Conservation (phyloP, 2,888 invertebrate species). For the Villa cingulata region DNA sequence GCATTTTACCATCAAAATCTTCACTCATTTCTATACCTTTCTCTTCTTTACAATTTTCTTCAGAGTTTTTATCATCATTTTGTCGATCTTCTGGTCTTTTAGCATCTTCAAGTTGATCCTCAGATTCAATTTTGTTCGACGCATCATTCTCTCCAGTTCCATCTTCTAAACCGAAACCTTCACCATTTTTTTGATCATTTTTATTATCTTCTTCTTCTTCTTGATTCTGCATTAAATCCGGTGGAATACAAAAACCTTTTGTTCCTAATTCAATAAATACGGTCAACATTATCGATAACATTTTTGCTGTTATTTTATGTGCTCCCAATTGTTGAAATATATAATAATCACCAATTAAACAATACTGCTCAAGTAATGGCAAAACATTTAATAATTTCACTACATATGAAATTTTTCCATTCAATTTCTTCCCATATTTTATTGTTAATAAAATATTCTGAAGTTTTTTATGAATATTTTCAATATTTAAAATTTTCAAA, state of each 20-base stretch:
- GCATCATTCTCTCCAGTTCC: constrained; percentile 89
- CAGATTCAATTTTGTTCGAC: constrained; percentile 61
- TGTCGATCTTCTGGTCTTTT: constrained; percentile 53
- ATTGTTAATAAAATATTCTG: constrained; percentile 35
- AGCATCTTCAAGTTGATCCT: constrained; percentile 89
- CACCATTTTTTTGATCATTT: constrained; percentile 43
- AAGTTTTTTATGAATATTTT: constrained; percentile 36
- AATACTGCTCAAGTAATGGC: constrained; percentile 66
- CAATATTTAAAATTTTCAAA: constrained; percentile 44
- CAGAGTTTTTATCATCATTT: constrained; percentile 55
- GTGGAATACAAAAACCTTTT: constrained; percentile 88
- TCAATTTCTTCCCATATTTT: constrained; percentile 34
- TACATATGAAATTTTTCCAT: constrained; percentile 18
- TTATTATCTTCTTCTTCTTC: constrained; percentile 41
- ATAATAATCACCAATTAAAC: constrained; percentile 62
- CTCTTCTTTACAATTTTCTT: constrained; percentile 72
- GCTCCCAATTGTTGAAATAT: constrained; percentile 63
- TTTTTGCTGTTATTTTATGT: constrained; percentile 67
- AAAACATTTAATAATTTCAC: constrained; percentile 27
- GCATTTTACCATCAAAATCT: constrained; percentile 81
- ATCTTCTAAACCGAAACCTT: constrained; percentile 82
- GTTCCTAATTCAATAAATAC: constrained; percentile 72
- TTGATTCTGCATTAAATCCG: constrained; percentile 65
- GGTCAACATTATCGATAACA: constrained; percentile 66
- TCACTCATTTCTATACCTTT: constrained; percentile 93